Conservation (phyloP, 1,140 invertebrate species). For the Anthonomus grandis region DNA sequence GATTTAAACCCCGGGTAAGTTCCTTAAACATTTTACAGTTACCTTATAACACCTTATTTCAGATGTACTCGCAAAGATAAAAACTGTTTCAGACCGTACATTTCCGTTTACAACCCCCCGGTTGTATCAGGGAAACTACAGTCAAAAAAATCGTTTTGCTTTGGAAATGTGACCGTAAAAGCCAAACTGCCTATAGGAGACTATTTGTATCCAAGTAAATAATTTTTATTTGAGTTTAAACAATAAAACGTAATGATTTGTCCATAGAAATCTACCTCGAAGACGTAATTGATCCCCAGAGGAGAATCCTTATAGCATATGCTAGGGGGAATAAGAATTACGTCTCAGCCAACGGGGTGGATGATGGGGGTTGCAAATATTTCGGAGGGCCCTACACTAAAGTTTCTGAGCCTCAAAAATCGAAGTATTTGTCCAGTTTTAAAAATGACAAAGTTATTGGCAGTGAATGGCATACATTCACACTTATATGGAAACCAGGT, state of each 20-base stretch:
- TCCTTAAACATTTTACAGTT: background rate
- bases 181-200: constrained; percentile 65
- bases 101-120: constrained; percentile 18
- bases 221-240: background rate
- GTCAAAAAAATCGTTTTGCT: constrained; percentile 59
- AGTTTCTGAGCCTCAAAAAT: constrained; percentile 25
- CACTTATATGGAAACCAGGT: constrained; percentile 33
- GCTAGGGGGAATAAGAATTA: constrained; percentile 36
- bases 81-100: constrained; percentile 13
- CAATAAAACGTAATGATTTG: background rate
- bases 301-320: constrained; percentile 36
- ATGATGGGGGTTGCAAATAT: constrained; percentile 32
- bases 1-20: constrained; percentile 1
- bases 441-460: constrained; percentile 18
- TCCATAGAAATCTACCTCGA: constrained; percentile 36
- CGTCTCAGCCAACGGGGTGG: constrained; percentile 17
- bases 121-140: constrained; percentile 32
- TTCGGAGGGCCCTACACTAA: constrained; percentile 33
- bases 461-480: constrained; percentile 31
- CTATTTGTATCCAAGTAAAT: constrained; percentile 61
- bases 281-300: constrained; percentile 19
- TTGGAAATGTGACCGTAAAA: constrained; percentile 59
- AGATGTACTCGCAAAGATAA: constrained; percentile 28
- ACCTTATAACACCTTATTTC: constrained; percentile 3
- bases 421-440: constrained; percentile 25